Evolutionary conservation across 1,140 invertebrate species (phyloP), one percentile per base, ranked within the genome.

Genomic region (Lanistes nyassanus): DNA sequence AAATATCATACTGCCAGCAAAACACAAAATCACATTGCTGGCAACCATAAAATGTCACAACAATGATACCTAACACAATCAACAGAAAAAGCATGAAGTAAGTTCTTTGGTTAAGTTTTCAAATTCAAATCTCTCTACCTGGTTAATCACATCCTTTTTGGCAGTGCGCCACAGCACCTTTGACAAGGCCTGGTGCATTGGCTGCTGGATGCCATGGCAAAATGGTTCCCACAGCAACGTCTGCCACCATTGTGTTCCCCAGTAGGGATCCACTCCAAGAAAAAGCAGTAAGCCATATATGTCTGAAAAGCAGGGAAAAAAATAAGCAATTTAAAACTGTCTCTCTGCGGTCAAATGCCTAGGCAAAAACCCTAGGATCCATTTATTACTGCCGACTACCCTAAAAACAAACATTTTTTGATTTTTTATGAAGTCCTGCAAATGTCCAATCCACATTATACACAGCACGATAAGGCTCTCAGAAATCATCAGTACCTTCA

Each of bases 271-370:
- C 56, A 93, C 85, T 66, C 91, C 92, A 39, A 95, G 88, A 81
- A 95, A 95, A 60, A 92, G 84, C 13, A 95, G 83, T 21, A 95
- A 85, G 0, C 94, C 93, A 85, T 91, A 92, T n/a, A 95, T 84
- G 90, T 95, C 93, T 87, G 77, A 21, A n/a, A 34, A 42, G 42
- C 47, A 68, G 16, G 36, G 51, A 70, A 29, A 55, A 5, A 53
- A 34, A 70, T 11, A 39, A 47, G 0, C 42, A 26, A 26, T 0
- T 5, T 71, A 37, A 26, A 51, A 69, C 6, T 42, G 47, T 60
- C 23, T 26, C n/a, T 31, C 56, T 26, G 3, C 11, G 13, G 23
- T 11, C 29, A n/a, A n/a, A n/a, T n/a, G n/a, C n/a, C n/a, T 16
- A 11, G 56, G 29, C 29, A 60, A 9, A 60, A 60, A 60, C 23